Evolutionary conservation across 1,140 invertebrate species (phyloP).

Genomic region (Phenacoccus solenopsis): DNA sequence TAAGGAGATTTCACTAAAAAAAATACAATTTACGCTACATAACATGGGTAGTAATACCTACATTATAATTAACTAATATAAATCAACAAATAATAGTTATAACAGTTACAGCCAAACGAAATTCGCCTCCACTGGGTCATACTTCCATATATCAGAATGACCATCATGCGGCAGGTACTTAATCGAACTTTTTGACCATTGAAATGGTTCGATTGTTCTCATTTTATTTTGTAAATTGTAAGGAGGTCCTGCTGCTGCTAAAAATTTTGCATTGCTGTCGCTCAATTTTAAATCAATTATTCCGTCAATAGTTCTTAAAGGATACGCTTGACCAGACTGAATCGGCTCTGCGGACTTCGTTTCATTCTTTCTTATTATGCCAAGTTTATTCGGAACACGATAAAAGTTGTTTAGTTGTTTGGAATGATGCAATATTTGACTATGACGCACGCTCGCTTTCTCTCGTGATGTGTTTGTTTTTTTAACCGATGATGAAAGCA

Average conservation of each 20-base stretch:
- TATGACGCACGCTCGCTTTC: not conserved
- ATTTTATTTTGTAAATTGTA: constrained; percentile 30
- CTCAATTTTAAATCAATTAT: constrained; percentile 27
- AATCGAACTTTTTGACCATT: constrained; percentile 56
- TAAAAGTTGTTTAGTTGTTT: not conserved
- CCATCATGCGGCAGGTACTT: constrained; percentile 51
- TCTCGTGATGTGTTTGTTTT: not conserved
- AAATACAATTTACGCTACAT: too few species aligned
- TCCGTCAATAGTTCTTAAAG: constrained; percentile 18
- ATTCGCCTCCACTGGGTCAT: constrained; percentile 40
- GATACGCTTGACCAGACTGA: not conserved
- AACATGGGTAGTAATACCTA: not conserved
- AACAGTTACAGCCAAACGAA: constrained; percentile 38
- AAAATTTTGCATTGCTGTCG: constrained; percentile 16
- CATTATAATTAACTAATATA: not conserved
- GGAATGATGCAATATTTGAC: not conserved
- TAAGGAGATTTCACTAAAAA: too few species aligned
- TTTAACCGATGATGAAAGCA: not conserved
- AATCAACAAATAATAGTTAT: not conserved
- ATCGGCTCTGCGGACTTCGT: not conserved
- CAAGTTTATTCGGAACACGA: not conserved
- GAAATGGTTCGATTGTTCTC: constrained; percentile 40
- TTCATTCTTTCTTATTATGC: not conserved
- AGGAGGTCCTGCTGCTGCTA: constrained; percentile 26
- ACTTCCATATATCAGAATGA: constrained; percentile 63